Evolutionary conservation across 2,888 invertebrate species (phyloP).

Genomic region (Papilio elwesi): DNA sequence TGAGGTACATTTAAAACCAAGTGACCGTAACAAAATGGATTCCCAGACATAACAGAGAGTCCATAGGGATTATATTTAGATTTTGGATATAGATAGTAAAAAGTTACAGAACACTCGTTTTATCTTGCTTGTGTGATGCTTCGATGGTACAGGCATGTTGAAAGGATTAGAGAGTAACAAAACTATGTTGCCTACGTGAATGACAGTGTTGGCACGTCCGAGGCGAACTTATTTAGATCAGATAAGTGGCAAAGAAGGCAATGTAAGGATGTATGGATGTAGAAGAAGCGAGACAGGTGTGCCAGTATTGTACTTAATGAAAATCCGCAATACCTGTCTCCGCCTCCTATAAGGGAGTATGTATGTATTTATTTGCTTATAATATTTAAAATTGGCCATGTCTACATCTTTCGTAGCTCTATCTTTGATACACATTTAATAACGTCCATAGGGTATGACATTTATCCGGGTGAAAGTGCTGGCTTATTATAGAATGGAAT

Average conservation of each 20-base stretch:
- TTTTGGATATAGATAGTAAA: not conserved
- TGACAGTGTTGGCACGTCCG: no score
- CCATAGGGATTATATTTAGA: conserved; percentile 28
- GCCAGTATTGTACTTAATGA: no score
- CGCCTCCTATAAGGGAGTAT: no score
- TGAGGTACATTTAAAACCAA: conserved; percentile 52
- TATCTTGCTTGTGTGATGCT: not conserved
- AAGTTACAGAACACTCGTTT: conserved; percentile 11
- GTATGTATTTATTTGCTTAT: not conserved
- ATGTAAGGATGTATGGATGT: no score
- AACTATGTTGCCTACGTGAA: no score
- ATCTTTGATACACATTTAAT: conserved; percentile 65
- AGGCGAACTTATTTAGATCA: no score
- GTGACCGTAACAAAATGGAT: conserved; percentile 69
- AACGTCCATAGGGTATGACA: conserved; percentile 71
- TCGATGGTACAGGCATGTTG: no score
- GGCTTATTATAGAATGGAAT: conserved; percentile 66
- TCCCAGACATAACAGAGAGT: conserved; percentile 62
- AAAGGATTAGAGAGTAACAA: no score
- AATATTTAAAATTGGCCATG: not conserved
- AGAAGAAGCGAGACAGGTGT: no score
- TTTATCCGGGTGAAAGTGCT: conserved; percentile 78
- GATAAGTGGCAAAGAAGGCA: no score
- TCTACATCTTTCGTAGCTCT: conserved; percentile 9
- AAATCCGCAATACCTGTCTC: no score